Evolutionary conservation across 1,140 invertebrate species (phyloP), one percentile per base, ranked within the genome.

Genomic region (Steinernema feltiae): DNA sequence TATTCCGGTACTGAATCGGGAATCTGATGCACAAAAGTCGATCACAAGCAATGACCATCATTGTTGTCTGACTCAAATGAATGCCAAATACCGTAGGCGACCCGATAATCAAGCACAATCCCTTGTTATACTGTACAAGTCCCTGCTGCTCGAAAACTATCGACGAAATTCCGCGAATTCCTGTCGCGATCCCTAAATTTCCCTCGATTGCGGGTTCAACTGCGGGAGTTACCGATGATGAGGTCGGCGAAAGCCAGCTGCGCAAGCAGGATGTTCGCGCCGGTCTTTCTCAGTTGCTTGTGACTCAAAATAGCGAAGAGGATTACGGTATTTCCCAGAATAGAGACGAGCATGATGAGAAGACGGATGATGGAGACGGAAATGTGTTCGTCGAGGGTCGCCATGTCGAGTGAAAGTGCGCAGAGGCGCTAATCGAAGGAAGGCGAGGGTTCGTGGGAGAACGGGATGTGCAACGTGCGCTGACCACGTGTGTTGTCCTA

Each of bases 1-100:
- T 63, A 15, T 63, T 63, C 24, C 53, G 7, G 24, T 63, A 63
- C 15, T 15, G 53, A 15, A 63, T 27, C 15, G 53, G 53, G 53
- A 63, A 63, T 21, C 3, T 63, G 53, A 63, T 21, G 24, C 53
- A n/a, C 53, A 63, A 3, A 15, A 63, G 24, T 21, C 53, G 7
- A 27, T 63, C 53, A 15, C 15, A 27, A 15, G 53, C 53, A 7
- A 63, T 63, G 3, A 21, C 24, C 53, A 63, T 63, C 53, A 63
- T 63, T 21, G 53, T 63, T 21, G 53, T 63, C 53, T 63, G 53
- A 27, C 53, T 63, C 53, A 63, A 63, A 27, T 63, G 53, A 21
- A 63, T 63, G 53, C 12, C 12, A 27, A 63, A 63, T 3, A 63
- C 53, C 24, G 53, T 63, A 7, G 53, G 53, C 3, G 53, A 17